phyloP scores from a whole-genome alignment of 1,140 invertebrate species.

The Antheraea pernyi region DNA sequence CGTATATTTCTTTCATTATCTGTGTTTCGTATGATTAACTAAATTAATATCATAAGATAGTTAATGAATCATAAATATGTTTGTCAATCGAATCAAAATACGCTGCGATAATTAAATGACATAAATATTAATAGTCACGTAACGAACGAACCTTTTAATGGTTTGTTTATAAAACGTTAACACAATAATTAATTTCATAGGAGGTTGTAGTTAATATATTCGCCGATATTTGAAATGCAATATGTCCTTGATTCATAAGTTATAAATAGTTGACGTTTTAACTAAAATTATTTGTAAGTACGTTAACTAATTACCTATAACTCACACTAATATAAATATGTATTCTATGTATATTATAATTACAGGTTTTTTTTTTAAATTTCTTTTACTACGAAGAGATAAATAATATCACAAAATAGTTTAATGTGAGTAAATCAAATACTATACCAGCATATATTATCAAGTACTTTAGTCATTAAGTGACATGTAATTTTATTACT shows the following conservation, averaged over 20 bases:
- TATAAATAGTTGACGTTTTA: background rate
- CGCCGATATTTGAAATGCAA: background rate
- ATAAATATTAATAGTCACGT: constrained; percentile 13
- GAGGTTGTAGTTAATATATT: background rate
- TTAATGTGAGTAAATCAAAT: no score
- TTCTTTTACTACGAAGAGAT: no score
- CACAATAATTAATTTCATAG: constrained; percentile 15
- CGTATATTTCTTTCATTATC: background rate
- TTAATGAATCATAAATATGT: constrained; percentile 2
- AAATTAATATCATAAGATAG: background rate
- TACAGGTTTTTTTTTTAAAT: no score
- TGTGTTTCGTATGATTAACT: background rate
- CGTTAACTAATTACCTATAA: no score
- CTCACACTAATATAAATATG: no score
- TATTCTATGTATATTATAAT: no score
- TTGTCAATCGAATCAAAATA: background rate
- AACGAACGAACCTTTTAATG: constrained; percentile 26
- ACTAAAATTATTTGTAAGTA: no score
- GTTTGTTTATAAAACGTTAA: constrained; percentile 38
- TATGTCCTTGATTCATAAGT: background rate
- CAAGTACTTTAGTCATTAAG: no score
- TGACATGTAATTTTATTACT: no score
- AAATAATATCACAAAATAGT: no score
- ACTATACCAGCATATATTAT: no score
- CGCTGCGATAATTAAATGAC: constrained; percentile 11